These are phyloP conservation scores for Cerastis leucographa DNA, from an alignment of 2,888 invertebrate genomes.

Conservation along the genomic window DNA sequence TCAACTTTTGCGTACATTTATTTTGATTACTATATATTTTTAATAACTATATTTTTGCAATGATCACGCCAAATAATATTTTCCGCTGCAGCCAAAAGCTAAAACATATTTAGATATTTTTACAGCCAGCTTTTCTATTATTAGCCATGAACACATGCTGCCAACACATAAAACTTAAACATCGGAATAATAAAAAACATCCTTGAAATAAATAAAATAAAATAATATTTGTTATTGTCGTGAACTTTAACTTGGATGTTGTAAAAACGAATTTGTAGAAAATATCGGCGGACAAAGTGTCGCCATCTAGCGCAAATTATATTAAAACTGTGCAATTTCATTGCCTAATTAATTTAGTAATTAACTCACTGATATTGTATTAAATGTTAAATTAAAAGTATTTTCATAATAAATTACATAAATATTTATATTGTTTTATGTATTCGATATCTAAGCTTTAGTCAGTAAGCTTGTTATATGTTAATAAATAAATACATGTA, in stretches of 20 bases:
- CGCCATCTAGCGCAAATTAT: constrained; percentile 67
- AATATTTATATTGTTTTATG: constrained; percentile 67
- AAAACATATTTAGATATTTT: constrained; percentile 1
- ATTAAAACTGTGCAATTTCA: constrained; percentile 68
- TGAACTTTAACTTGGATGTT: constrained; percentile 58
- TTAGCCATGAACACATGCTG: neutral
- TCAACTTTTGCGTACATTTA: constrained; percentile 54
- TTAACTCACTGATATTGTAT: constrained; percentile 62
- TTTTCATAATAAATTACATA: constrained; percentile 71
- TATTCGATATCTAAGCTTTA: constrained; percentile 70
- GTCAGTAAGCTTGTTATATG: constrained; percentile 66
- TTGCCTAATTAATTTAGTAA: constrained; percentile 67
- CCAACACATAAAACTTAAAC: constrained; percentile 13
- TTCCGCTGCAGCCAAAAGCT: constrained; percentile 29
- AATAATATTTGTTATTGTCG: constrained; percentile 45
- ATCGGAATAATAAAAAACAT: constrained; percentile 6
- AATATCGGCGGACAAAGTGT: constrained; percentile 37
- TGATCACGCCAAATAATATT: constrained; percentile 5
- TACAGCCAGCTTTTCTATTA: constrained; percentile 10
- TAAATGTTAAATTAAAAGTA: constrained; percentile 74
- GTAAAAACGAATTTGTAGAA: constrained; percentile 54
- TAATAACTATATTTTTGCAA: constrained; percentile 32
- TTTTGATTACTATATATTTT: constrained; percentile 14
- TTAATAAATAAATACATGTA: constrained; percentile 59
- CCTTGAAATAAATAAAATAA: constrained; percentile 25